Evolutionary conservation across 2,797 vertebrate species (phyloP).

Genomic region (Sebastes alutus): DNA sequence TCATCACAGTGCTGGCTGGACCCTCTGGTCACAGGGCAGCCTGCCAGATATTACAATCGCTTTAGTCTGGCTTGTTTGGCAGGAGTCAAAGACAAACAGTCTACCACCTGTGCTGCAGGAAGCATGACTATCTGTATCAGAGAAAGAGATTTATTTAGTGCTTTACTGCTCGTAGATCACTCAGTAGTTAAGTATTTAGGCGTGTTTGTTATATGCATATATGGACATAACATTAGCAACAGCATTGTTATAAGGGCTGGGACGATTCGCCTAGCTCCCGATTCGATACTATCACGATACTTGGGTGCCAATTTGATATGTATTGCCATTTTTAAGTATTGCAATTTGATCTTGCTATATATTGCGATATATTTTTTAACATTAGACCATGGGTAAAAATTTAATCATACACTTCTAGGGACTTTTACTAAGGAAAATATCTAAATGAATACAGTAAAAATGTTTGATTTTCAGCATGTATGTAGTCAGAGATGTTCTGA

Average conservation of each 20-base stretch:
- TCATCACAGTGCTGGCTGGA: slow-evolving; percentile 30
- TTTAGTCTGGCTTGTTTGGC: slow-evolving; percentile 25
- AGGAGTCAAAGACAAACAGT: slow-evolving; percentile 23
- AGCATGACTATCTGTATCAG: neutral
- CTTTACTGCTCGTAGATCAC: neutral
- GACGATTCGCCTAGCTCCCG: too few relatives aligned
- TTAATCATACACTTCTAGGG: too few relatives aligned
- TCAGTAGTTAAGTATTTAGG: neutral
- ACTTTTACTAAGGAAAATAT: too few relatives aligned
- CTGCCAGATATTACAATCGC: slow-evolving; percentile 31
- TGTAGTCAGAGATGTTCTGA: too few relatives aligned
- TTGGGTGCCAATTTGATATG: too few relatives aligned
- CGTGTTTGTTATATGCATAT: neutral
- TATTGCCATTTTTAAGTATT: too few relatives aligned
- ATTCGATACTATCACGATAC: too few relatives aligned
- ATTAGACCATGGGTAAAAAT: too few relatives aligned
- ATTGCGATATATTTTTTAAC: too few relatives aligned
- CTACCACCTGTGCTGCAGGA: slow-evolving; percentile 1
- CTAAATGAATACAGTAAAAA: too few relatives aligned
- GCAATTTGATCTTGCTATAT: too few relatives aligned
- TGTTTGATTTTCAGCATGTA: too few relatives aligned
- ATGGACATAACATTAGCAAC: neutral
- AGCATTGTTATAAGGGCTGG: neutral
- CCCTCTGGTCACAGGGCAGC: slow-evolving; percentile 22
- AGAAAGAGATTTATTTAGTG: neutral